Conservation (phyloP, 2,113 vertebrate species). For the Dolichallabes microphthalmus region DNA sequence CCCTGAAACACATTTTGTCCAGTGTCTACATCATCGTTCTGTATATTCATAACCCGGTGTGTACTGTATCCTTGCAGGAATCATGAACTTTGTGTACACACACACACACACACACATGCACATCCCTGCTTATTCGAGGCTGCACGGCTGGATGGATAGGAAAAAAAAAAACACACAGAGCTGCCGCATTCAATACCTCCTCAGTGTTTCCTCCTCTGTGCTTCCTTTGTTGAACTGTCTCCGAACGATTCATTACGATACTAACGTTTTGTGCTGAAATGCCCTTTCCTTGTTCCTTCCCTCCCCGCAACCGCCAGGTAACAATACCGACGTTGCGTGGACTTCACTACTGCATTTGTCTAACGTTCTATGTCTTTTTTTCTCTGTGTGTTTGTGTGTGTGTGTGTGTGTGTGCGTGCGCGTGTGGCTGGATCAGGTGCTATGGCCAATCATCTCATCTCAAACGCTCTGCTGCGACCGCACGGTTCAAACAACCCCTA, state of each 20-base stretch:
- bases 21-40: background rate
- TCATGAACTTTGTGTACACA: background rate
- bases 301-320: conserved; percentile 27
- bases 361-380: conserved; percentile 82
- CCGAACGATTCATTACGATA: background rate
- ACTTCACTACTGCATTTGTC: conserved; percentile 35
- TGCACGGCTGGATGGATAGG: background rate
- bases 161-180: background rate
- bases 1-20: background rate
- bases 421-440: conserved; percentile 96
- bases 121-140: background rate
- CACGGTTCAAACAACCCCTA: conserved; percentile 99
- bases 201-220: conserved; percentile 55
- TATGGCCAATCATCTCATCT: conserved; percentile 99
- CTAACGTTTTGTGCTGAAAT: conserved; percentile 5
- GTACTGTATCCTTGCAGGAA: background rate
- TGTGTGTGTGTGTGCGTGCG: conserved; percentile 81
- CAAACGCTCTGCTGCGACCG: conserved; percentile 99
- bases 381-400: conserved; percentile 75
- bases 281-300: conserved; percentile 18
- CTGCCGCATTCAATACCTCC: background rate
- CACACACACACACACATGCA: background rate
- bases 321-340: conserved; percentile 28
- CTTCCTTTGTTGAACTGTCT: conserved; percentile 22
- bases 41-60: background rate